phyloP scores from a whole-genome alignment of 2,888 invertebrate species.

The Yponomeuta cagnagella region DNA sequence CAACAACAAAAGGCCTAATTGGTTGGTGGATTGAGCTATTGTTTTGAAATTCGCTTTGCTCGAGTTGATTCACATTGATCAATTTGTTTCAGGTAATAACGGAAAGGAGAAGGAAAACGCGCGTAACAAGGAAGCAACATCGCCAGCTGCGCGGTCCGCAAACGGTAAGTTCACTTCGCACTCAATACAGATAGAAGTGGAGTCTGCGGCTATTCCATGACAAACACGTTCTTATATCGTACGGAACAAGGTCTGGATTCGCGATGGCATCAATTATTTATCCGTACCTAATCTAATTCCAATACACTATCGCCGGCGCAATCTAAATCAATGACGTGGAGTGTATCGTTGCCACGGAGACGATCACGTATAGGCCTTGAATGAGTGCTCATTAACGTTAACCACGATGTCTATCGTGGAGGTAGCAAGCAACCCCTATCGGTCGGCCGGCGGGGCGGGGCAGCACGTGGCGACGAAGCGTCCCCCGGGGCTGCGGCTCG shows the following conservation, averaged over 20 bases:
- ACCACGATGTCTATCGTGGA: constrained; percentile 40
- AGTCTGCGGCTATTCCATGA: too few species aligned
- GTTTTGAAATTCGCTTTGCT: not conserved
- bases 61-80: not conserved
- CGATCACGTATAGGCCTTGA: constrained; percentile 52
- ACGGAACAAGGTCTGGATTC: not conserved
- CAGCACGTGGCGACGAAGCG: constrained; percentile 35
- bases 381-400: constrained; percentile 64
- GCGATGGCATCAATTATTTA: not conserved
- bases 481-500: constrained; percentile 46
- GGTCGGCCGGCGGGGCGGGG: constrained; percentile 31
- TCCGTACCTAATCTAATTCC: not conserved
- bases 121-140: constrained; percentile 81
- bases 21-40: not conserved
- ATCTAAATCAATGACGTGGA: constrained; percentile 23
- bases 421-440: constrained; percentile 17
- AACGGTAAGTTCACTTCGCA: constrained; percentile 69
- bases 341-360: constrained; percentile 42
- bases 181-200: constrained; percentile 11
- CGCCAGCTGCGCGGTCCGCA: constrained; percentile 80
- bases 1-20: not conserved
- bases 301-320: constrained; percentile 6
- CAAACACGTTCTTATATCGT: constrained; percentile 4
- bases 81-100: constrained; percentile 80
- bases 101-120: constrained; percentile 80